Conservation (phyloP, 2,888 invertebrate genomes). For the Cryptocheilus praepositus region DNA sequence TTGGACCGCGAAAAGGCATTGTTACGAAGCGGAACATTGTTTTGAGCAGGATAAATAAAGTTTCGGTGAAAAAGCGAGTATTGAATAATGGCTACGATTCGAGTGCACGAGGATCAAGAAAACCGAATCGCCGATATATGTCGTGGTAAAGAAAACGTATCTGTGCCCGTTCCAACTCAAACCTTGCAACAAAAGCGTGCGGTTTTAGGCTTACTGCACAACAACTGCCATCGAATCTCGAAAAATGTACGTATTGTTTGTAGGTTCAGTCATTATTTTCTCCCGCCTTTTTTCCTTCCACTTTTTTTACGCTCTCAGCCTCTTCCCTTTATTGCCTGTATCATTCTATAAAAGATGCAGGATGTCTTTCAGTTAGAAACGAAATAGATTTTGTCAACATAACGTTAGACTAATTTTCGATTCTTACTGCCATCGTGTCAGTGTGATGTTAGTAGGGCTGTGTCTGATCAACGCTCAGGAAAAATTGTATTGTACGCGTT, state of each 20-base stretch:
- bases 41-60: conserved; percentile 18
- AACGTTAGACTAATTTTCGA: no score
- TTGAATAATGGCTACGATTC: conserved; percentile 82
- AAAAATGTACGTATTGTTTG: conserved; percentile 76
- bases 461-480: background rate
- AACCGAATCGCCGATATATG: conserved; percentile 78
- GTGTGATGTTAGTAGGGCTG: no score
- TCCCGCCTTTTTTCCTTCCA: conserved; percentile 35
- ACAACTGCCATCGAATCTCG: conserved; percentile 77
- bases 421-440: no score
- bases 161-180: conserved; percentile 64
- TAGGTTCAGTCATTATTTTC: background rate
- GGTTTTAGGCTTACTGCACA: conserved; percentile 81
- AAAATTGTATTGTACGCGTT: background rate
- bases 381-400: no score
- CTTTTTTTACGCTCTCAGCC: no score
- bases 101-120: conserved; percentile 87
- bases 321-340: no score
- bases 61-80: conserved; percentile 28
- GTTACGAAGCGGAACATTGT: conserved; percentile 6
- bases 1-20: conserved; percentile 28
- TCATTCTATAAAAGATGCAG: no score
- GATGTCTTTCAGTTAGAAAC: no score
- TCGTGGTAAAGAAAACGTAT: conserved; percentile 77
- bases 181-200: conserved; percentile 76